Evolutionary conservation across 2,113 vertebrate genomes (phyloP), one percentile per base, ranked within the genome.

Genomic region (Leptobrachium ailaonicum): DNA sequence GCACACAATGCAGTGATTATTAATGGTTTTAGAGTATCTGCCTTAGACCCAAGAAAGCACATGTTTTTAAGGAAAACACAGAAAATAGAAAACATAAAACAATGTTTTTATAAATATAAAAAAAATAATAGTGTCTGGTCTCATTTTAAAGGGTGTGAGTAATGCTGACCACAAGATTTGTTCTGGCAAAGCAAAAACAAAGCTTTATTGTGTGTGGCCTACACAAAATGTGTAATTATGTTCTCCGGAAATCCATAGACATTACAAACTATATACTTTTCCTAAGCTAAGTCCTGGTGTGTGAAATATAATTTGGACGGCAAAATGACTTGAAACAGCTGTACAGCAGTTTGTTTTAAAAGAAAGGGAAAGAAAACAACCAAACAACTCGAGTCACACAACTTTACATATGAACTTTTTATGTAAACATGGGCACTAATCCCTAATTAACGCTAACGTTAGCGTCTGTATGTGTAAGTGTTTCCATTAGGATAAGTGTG

Each of bases 121-220:
- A 20, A n/a, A 53, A 40, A 56, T 66, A 66, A 44, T 80, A 7
- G 71, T 74, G 64, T 68, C 64, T 68, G 64, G n/a, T 68, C 41
- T 74, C 6, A n/a, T 80, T 80, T 80, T 68, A 73, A 64, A 74
- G 50, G 53, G 71, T 74, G 78, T 60, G 71, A 74, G 60, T 68
- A 56, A 74, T 68, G 41, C 50, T 80, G 71, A 80, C 71, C 78
- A 62, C 14, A 20, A 41, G 71, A 62, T 44, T 60, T 68, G 60
- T 80, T 68, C 53, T 73, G 70, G 63, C 5, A 45, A 77, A 53
- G 60, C n/a, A 40, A 62, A 42, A 14, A 71, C 43, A 73, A 66
- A 67, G 71, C 63, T 71, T 73, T 56, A 11, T 60, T 80, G 53
- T 80, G 78, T 80, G 71, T 74, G 78, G 71, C 50, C 78, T n/a